Conservation (phyloP, 1,140 invertebrate genomes). For the Amyelois transitella region DNA sequence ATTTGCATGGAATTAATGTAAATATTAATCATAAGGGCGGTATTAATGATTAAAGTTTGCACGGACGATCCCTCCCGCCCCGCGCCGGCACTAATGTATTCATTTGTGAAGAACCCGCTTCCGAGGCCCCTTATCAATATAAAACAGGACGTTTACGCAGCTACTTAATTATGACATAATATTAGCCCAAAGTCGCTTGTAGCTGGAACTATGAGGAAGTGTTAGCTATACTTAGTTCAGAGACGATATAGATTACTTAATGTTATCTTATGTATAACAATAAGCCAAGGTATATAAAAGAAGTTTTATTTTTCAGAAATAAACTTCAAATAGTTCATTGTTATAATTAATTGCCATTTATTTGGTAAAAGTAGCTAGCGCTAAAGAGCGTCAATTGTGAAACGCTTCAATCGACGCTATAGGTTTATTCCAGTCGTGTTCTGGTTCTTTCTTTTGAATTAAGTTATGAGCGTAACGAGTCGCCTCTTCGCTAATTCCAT, state of each 20-base stretch:
- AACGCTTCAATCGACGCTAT: neutral
- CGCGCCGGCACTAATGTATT: constrained; percentile 9
- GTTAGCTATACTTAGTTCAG: too few species aligned
- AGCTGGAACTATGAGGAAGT: too few species aligned
- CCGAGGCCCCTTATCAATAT: neutral
- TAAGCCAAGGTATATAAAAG: too few species aligned
- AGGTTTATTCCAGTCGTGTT: neutral
- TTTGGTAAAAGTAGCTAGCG: too few species aligned
- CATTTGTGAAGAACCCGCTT: neutral
- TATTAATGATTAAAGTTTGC: constrained; percentile 46
- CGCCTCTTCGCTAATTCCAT: neutral
- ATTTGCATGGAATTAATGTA: constrained; percentile 51
- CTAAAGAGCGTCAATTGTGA: too few species aligned
- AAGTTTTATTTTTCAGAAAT: too few species aligned
- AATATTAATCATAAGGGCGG: constrained; percentile 46
- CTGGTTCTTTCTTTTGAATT: neutral
- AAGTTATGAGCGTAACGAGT: neutral
- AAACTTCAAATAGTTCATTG: too few species aligned
- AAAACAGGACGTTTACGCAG: neutral
- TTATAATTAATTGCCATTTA: too few species aligned
- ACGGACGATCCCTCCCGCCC: constrained; percentile 2
- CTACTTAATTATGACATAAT: too few species aligned
- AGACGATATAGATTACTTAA: too few species aligned
- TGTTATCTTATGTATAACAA: too few species aligned
- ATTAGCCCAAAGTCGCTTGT: too few species aligned